Evolutionary conservation across 1,140 invertebrate genomes (phyloP).

Genomic region (Ostrea denselamellosa): DNA sequence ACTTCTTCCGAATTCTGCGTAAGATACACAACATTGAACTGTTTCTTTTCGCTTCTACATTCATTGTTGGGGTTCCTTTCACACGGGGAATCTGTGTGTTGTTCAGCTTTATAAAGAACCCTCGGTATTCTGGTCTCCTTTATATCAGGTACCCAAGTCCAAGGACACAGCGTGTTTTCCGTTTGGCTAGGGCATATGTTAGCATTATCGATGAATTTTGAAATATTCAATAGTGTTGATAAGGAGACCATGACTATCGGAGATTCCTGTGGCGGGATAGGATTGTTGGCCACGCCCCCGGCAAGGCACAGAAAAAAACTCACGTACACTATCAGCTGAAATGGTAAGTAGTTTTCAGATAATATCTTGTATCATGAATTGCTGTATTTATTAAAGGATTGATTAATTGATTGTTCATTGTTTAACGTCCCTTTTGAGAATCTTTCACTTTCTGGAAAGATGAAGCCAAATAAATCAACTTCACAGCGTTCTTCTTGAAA

Average conservation of each 20-base stretch:
- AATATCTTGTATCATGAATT: too few relatives aligned
- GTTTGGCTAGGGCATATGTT: neutral
- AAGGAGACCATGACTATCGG: neutral
- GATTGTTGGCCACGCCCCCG: neutral
- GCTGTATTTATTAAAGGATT: too few relatives aligned
- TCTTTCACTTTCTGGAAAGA: too few relatives aligned
- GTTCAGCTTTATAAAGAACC: neutral
- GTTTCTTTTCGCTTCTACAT: neutral
- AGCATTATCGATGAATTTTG: neutral
- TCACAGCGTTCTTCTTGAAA: too few relatives aligned
- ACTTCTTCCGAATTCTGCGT: neutral
- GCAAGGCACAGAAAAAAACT: neutral
- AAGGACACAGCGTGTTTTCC: neutral
- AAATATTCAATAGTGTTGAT: neutral
- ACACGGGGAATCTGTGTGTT: neutral
- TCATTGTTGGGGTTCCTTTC: neutral
- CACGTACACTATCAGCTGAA: neutral
- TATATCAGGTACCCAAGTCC: neutral
- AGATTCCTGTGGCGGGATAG: neutral
- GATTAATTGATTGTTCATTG: too few relatives aligned
- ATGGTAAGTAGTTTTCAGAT: neutral
- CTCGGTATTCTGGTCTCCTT: neutral
- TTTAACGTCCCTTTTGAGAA: too few relatives aligned
- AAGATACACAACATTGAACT: neutral
- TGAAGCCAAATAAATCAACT: too few relatives aligned